These are phyloP conservation scores for Drosophila demipolita DNA, from an alignment of 2,888 invertebrate genomes.

Conservation along the genomic window DNA sequence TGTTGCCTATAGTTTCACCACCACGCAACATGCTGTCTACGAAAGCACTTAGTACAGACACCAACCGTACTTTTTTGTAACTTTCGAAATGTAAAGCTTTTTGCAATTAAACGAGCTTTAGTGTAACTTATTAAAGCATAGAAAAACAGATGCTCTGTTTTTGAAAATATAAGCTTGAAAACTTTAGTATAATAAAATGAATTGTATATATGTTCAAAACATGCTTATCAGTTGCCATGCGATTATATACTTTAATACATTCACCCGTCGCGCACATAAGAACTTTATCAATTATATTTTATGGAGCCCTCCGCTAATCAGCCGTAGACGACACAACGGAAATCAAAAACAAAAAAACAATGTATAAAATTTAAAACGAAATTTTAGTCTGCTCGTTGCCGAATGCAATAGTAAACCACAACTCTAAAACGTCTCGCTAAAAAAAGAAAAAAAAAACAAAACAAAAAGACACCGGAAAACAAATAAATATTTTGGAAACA, in stretches of 20 bases:
- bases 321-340: conserved; percentile 18
- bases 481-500: neutral
- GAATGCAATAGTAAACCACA: conserved; percentile 45
- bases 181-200: too few relatives aligned
- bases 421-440: conserved; percentile 25
- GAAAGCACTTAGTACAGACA: conserved; percentile 27
- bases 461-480: conserved; percentile 2
- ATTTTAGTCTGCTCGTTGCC: conserved; percentile 59
- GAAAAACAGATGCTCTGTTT: neutral
- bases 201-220: neutral
- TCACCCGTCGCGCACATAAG: conserved; percentile 19
- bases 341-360: conserved; percentile 1
- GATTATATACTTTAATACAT: conserved; percentile 3
- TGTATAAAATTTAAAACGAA: conserved; percentile 21
- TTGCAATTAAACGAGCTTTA: conserved; percentile 11
- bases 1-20: conserved; percentile 37
- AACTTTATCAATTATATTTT: conserved; percentile 52
- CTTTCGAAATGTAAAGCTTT: conserved; percentile 22
- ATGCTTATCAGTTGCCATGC: conserved; percentile 41
- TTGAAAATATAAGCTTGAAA: neutral
- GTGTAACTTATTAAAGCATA: neutral
- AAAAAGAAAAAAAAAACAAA: neutral
- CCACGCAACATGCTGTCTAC: conserved; percentile 18
- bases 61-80: conserved; percentile 24
- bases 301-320: conserved; percentile 56